phyloP scores from a whole-genome alignment of 2,113 vertebrate species.

The Nettapus auritus region DNA sequence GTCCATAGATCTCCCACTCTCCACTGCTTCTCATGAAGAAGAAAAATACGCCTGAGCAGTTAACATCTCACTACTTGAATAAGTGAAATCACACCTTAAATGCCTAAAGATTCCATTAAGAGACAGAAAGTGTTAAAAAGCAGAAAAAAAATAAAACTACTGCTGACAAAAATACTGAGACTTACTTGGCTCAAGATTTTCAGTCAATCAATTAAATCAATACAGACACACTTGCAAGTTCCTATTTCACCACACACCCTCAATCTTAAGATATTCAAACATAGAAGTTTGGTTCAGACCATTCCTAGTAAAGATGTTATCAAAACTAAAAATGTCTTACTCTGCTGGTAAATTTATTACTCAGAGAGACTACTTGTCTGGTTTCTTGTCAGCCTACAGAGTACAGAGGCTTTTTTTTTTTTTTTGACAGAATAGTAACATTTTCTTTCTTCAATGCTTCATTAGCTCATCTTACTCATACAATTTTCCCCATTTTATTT shows the following conservation, averaged over 20 bases:
- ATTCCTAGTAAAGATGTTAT: conserved; percentile 32
- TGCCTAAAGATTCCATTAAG: neutral
- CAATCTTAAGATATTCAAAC: neutral
- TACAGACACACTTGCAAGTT: neutral
- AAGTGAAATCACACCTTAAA: neutral
- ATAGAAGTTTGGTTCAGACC: neutral
- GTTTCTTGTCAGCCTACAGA: conserved; percentile 62
- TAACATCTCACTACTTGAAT: neutral
- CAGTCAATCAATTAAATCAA: neutral
- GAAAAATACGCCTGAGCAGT: neutral
- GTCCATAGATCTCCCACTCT: neutral
- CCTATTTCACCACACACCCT: neutral
- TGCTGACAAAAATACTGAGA: neutral
- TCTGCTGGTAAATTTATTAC: conserved; percentile 53
- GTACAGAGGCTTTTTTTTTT: conserved; percentile 6
- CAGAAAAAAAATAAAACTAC: neutral
- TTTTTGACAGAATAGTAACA: conserved; percentile 35
- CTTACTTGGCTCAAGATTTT: neutral
- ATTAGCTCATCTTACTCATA: conserved; percentile 61
- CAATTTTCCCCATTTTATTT: conserved; percentile 62
- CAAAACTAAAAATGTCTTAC: conserved; percentile 30
- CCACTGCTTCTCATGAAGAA: neutral
- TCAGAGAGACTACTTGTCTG: conserved; percentile 49
- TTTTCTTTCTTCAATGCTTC: conserved; percentile 66
- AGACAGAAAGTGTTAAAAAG: neutral